phyloP scores from a whole-genome alignment of 2,797 vertebrate species.

The Channa striata region DNA sequence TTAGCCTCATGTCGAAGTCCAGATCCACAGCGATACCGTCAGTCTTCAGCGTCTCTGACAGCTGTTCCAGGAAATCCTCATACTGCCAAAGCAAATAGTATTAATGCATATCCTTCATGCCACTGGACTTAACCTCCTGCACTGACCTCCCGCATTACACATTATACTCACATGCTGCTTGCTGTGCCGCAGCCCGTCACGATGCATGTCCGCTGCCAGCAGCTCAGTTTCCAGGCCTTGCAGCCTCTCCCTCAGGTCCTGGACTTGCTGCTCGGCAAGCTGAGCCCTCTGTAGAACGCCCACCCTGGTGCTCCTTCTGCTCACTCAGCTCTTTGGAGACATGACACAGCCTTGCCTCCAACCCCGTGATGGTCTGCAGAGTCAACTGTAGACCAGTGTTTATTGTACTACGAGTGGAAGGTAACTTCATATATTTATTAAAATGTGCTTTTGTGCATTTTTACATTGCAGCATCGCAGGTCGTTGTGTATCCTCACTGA shows the following conservation, averaged over 20 bases:
- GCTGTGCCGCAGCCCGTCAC: conserved; percentile 84
- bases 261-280: conserved; percentile 85
- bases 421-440: background rate
- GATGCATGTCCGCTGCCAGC: conserved; percentile 80
- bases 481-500: conserved; percentile 3
- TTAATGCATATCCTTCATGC: background rate
- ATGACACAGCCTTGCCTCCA: conserved; percentile 81
- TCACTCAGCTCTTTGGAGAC: conserved; percentile 81
- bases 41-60: conserved; percentile 90
- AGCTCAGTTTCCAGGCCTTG: conserved; percentile 86
- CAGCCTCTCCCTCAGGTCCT: conserved; percentile 82
- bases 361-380: conserved; percentile 69
- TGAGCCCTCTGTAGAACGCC: conserved; percentile 82
- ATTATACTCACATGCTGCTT: conserved; percentile 86
- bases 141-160: too few species aligned
- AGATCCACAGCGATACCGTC: conserved; percentile 86
- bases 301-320: conserved; percentile 81
- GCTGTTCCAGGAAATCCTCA: conserved; percentile 89
- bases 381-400: background rate
- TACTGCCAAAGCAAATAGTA: conserved; percentile 76
- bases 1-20: conserved; percentile 90
- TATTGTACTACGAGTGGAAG: background rate
- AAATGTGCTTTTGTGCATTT: too few species aligned
- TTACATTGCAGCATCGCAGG: background rate
- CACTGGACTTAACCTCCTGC: background rate